Evolutionary conservation across 2,113 vertebrate species (phyloP), one percentile per base, ranked within the genome.

Genomic region (Acrocephalus arundinaceus): DNA sequence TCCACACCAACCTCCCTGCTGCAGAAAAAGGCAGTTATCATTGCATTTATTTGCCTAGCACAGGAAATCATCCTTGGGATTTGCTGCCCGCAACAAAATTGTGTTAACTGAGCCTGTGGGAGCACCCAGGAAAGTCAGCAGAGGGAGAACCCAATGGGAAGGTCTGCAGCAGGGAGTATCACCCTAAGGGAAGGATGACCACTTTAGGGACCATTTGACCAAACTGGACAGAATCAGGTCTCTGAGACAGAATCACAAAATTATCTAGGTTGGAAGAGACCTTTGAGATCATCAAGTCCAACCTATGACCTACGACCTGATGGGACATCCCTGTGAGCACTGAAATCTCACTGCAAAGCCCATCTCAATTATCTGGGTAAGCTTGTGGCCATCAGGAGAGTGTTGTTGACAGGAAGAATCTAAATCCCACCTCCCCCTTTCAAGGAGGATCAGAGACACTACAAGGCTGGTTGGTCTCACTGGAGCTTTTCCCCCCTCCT

Each of bases 261-360:
- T 58, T 16, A 67, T 67, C 24, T 25, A 59, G 62, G 52, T 6
- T 76, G 25, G 13, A 76, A 43, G 63, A 67, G 35, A 76, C 21
- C 21, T 86, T 43, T 25, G 45, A 59, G 72, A 59, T 35, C 5
- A 48, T 55, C 10, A 16, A 51, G 10, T 85, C 52, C 45, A 49
- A 35, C 13, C 27, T 22, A 10, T 21, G 57, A 45, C 14, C 7
- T 8, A 15, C 23, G 31, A 21, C 13, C 48, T 21, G n/a, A 15
- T 0, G 1, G 76, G 55, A 55, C 22, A 33, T 13, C 14, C 22
- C 63, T 20, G 17, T 5, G 5, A 71, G 31, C 2, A 1, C 68
- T 5, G 18, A 70, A 17, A 7, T 7, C 14, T 45, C 39, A 45
- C 3, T 57, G n/a, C 43, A 52, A 63, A 58, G n/a, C 72, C 1